Evolutionary conservation across 1,140 invertebrate genomes (phyloP).

Genomic region (Temnothorax curvispinosus): DNA sequence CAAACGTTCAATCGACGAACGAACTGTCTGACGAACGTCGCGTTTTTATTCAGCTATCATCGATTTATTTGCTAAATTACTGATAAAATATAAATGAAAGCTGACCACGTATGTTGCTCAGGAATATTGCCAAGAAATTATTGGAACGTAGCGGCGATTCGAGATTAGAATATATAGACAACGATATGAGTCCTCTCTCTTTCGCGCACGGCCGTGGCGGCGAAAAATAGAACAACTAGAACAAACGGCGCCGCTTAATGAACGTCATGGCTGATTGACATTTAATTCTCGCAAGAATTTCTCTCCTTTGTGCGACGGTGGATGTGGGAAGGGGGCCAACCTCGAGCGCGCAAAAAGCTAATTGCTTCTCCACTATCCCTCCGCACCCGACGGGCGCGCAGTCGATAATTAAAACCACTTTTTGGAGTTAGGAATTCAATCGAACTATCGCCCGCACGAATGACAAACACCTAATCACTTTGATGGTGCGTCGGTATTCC

Average conservation of each 20-base stretch:
- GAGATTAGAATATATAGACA: conserved; percentile 8
- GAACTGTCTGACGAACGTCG: too few species aligned
- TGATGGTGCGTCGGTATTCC: conserved; percentile 49
- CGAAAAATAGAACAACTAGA: conserved; percentile 60
- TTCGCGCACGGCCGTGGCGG: too few species aligned
- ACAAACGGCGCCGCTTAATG: conserved; percentile 76
- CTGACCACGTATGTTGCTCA: not conserved
- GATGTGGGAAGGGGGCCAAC: conserved; percentile 59
- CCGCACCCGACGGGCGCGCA: conserved; percentile 1
- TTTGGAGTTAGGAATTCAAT: conserved; percentile 79
- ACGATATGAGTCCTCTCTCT: not conserved
- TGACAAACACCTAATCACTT: conserved; percentile 62
- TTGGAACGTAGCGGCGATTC: not conserved
- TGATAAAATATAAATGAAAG: conserved; percentile 6
- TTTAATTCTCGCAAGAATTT: conserved; percentile 82
- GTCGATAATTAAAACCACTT: conserved; percentile 81
- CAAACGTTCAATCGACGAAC: not conserved
- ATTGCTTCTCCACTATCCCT: conserved; percentile 75
- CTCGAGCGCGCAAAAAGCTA: conserved; percentile 79
- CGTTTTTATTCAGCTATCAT: not conserved
- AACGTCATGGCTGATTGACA: conserved; percentile 81
- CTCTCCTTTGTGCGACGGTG: conserved; percentile 73
- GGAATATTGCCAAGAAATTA: not conserved
- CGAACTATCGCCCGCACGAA: conserved; percentile 73
- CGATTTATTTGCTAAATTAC: not conserved